Percentiles rank a stretch among this genome's conserved stretches.
phyloP scores from a whole-genome alignment of 2,113 vertebrate species.

The Vidua macroura region DNA sequence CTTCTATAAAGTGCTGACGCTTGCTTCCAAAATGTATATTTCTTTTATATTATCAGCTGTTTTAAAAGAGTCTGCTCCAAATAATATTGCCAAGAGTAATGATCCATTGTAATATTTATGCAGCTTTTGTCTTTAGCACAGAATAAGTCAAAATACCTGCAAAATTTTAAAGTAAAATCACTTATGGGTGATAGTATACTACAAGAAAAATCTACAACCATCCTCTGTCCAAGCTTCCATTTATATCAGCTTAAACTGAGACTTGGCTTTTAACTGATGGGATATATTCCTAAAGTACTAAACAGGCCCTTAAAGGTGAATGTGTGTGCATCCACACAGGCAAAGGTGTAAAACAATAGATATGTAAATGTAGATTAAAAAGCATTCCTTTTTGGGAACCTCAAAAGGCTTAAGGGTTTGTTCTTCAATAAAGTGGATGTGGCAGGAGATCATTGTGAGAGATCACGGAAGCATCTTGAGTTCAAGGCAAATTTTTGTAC shows the following conservation, averaged over 20 bases:
- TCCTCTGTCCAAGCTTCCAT: background rate
- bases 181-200: background rate
- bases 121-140: background rate
- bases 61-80: background rate
- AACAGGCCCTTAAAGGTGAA: background rate
- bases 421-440: background rate
- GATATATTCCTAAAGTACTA: background rate
- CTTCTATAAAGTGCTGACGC: background rate
- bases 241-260: background rate
- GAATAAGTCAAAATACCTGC: background rate
- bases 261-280: background rate
- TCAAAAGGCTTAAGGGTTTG: background rate
- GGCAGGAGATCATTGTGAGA: background rate
- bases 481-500: background rate
- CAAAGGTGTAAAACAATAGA: background rate
- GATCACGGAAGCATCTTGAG: background rate
- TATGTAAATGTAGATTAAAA: background rate
- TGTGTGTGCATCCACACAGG: background rate
- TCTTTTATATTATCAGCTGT: background rate
- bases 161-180: background rate
- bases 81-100: background rate
- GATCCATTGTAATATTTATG: background rate
- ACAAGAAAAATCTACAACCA: background rate
- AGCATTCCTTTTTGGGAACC: background rate
- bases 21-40: background rate